Conservation (phyloP, 2,888 invertebrate genomes). For the Andrena praecox region DNA sequence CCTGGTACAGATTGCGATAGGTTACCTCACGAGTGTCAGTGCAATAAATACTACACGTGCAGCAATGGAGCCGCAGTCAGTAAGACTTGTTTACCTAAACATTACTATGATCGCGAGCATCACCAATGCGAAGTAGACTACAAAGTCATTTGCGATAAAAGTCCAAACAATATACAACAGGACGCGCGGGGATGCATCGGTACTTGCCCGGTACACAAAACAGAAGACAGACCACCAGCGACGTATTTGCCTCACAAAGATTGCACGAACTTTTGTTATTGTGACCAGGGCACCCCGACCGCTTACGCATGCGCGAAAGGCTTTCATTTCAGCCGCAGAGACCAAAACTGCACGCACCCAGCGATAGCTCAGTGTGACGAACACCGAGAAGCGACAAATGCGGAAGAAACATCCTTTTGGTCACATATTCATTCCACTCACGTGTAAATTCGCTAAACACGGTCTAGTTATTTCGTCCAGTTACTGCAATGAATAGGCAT, state of each 20-base stretch:
- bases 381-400: neutral
- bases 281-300: no score
- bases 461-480: no score
- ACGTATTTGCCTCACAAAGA: no score
- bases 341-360: neutral
- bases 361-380: neutral
- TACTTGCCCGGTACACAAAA: neutral
- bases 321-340: no score
- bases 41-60: constrained; percentile 32
- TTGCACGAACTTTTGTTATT: no score
- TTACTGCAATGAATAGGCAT: no score
- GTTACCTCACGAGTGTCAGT: constrained; percentile 42
- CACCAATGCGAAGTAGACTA: neutral
- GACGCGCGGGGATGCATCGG: neutral
- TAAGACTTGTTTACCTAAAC: neutral
- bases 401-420: neutral
- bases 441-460: no score
- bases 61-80: rapidly evolving
- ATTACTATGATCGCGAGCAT: neutral
- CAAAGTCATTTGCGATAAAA: no score
- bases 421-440: neutral
- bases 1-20: rapidly evolving
- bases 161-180: no score
- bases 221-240: constrained; percentile 36
- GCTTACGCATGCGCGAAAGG: no score